These are phyloP conservation scores for Jaculus jaculus DNA, from an alignment of 2,113 vertebrate genomes.

Conservation along the genomic window DNA sequence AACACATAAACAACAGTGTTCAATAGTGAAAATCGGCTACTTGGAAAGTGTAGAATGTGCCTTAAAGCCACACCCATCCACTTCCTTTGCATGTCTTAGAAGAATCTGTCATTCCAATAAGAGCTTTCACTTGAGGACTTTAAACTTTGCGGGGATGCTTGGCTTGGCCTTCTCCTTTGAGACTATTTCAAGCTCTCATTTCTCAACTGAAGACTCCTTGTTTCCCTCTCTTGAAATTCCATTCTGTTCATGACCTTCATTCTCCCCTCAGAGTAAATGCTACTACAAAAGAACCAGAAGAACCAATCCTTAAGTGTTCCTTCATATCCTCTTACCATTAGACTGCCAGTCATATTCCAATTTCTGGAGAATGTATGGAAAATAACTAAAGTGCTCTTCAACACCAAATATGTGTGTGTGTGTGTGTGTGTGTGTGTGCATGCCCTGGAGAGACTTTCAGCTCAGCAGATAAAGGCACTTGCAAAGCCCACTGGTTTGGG, in stretches of 20 bases:
- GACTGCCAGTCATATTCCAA: not conserved
- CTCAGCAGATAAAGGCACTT: too few species aligned
- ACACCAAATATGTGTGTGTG: not conserved
- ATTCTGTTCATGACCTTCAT: not conserved
- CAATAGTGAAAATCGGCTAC: not conserved
- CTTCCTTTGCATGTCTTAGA: not conserved
- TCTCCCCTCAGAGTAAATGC: not conserved
- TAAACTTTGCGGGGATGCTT: not conserved
- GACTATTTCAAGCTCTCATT: not conserved
- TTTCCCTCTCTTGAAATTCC: not conserved
- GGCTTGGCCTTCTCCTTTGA: not conserved
- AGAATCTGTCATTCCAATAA: not conserved
- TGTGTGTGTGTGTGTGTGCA: too few species aligned
- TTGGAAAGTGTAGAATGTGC: not conserved
- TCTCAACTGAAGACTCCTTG: not conserved
- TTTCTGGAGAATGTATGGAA: not conserved
- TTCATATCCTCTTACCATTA: not conserved
- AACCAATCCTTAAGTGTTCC: not conserved
- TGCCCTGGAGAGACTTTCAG: too few species aligned
- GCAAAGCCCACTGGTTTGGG: too few species aligned
- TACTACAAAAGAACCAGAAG: not conserved
- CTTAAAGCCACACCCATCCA: accelerated
- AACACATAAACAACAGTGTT: not conserved
- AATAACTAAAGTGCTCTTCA: not conserved
- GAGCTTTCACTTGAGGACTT: not conserved